These are phyloP conservation scores for Hirtodrosophila cameraria DNA, from an alignment of 2,888 invertebrate species.

Conservation along the genomic window DNA sequence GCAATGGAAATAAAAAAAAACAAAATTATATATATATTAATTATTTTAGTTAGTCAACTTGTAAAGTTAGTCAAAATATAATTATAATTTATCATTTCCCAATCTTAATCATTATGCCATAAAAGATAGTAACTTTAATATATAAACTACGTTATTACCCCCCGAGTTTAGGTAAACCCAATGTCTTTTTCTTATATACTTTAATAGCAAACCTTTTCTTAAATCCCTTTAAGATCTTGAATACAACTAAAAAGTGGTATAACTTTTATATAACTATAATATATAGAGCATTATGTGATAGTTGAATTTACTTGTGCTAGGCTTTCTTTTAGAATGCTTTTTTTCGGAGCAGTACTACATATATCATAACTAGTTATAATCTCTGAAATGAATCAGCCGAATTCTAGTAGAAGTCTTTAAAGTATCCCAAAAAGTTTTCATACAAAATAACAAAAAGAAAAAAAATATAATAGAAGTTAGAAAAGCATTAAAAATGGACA, in stretches of 20 bases:
- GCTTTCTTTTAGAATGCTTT: neutral
- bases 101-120: too few species aligned
- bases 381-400: neutral
- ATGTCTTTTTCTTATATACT: neutral
- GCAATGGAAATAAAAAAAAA: neutral
- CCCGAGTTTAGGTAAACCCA: neutral
- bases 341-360: neutral
- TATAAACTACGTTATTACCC: neutral
- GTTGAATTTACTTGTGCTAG: constrained; percentile 4
- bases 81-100: neutral
- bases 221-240: constrained; percentile 1
- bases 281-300: neutral
- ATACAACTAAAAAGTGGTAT: neutral
- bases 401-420: neutral
- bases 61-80: constrained; percentile 13
- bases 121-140: neutral
- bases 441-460: neutral
- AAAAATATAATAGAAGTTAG: neutral
- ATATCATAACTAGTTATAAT: constrained; percentile 11
- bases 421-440: neutral
- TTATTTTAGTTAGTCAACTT: neutral
- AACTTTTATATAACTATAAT: neutral
- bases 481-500: neutral
- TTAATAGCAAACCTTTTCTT: neutral
- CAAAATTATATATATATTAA: too few species aligned